These are phyloP conservation scores for Ochropacha duplaris DNA, from an alignment of 2,888 invertebrate genomes.

Conservation along the genomic window DNA sequence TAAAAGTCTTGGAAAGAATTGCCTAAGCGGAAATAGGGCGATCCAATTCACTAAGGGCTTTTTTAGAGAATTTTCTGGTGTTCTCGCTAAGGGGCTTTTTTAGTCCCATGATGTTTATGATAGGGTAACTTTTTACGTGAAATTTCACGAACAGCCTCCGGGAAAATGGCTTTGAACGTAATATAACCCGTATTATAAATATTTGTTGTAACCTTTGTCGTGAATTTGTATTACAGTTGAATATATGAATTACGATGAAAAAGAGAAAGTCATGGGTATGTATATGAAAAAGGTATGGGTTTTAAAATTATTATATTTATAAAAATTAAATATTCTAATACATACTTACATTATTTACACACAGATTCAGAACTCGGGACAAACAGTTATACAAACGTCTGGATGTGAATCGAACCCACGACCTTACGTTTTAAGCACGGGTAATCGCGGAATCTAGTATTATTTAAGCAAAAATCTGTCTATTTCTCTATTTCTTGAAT, in stretches of 20 bases:
- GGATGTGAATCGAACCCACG: too few relatives aligned
- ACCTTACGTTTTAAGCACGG: too few relatives aligned
- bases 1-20: not conserved
- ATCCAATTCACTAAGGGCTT: constrained; percentile 4
- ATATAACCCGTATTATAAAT: not conserved
- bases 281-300: not conserved
- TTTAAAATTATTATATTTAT: too few relatives aligned
- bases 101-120: not conserved
- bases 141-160: not conserved
- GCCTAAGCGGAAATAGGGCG: not conserved
- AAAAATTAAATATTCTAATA: too few relatives aligned
- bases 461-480: too few relatives aligned
- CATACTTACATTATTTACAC: too few relatives aligned
- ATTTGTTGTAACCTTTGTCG: not conserved
- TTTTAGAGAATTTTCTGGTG: not conserved
- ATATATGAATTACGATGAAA: not conserved
- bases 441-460: too few relatives aligned
- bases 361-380: too few relatives aligned
- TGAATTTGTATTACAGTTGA: too few relatives aligned
- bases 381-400: too few relatives aligned
- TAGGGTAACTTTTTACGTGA: not conserved
- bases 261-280: too few relatives aligned
- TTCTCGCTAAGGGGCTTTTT: not conserved
- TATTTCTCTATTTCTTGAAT: too few relatives aligned
- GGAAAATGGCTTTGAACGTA: not conserved